Percentiles rank a stretch among this genome's conserved stretches.
Evolutionary conservation across 2,113 vertebrate genomes (phyloP).

Genomic region (Bos indicus): DNA sequence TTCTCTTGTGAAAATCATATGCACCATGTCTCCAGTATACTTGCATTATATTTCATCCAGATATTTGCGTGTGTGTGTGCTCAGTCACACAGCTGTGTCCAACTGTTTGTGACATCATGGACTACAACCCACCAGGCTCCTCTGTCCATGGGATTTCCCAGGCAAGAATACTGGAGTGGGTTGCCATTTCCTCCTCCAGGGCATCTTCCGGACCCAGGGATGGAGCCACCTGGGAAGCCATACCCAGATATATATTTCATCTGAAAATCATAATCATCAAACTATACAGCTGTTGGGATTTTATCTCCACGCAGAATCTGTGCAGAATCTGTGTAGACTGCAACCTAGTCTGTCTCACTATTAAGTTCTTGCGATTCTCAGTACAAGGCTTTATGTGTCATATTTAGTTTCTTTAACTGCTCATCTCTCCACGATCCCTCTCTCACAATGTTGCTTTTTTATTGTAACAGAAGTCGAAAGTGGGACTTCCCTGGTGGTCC

Average conservation of each 20-base stretch:
- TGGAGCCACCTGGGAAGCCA: background rate
- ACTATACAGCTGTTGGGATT: background rate
- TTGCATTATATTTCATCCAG: background rate
- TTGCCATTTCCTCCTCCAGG: background rate
- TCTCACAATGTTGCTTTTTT: background rate
- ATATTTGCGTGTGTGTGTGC: background rate
- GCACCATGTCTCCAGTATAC: background rate
- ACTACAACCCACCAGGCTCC: background rate
- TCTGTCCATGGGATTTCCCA: background rate
- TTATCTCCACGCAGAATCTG: background rate
- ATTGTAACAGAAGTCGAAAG: background rate
- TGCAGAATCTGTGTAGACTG: background rate
- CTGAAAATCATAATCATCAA: background rate
- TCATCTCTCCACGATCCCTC: background rate
- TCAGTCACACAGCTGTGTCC: background rate
- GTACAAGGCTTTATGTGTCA: background rate
- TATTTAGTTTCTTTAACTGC: background rate
- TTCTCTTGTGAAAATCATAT: background rate
- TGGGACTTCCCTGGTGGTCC: background rate
- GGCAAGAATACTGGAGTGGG: background rate
- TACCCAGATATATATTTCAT: background rate
- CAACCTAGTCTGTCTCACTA: background rate
- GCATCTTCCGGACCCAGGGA: background rate
- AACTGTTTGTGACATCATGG: background rate
- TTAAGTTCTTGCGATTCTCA: background rate